A percentile compares a stretch with the other conserved stretches of the same genome.
phyloP scores from a whole-genome alignment of 35 echinoderm and acorn worm genomes.

The Lytechinus variegatus region DNA sequence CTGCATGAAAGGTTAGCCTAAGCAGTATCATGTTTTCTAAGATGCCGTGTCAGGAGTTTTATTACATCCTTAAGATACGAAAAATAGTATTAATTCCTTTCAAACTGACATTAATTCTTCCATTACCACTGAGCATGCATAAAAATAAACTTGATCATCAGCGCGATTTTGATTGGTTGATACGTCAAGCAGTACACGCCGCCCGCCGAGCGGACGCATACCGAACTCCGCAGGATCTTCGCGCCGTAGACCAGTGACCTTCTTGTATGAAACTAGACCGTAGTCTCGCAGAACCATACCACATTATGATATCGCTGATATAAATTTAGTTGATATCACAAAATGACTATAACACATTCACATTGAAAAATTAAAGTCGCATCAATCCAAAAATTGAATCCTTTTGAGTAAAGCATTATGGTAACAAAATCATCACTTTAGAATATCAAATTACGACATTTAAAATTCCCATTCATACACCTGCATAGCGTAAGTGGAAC shows the following conservation, averaged over 20 bases:
- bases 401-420: too few species aligned
- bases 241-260: conserved; percentile 38
- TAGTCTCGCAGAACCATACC: neutral
- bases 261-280: neutral
- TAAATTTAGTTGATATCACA: too few species aligned
- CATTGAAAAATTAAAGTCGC: too few species aligned
- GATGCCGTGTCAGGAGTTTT: neutral
- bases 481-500: too few species aligned
- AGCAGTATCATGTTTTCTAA: neutral
- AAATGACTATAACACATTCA: too few species aligned
- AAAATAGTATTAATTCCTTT: neutral
- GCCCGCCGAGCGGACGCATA: conserved; percentile 22
- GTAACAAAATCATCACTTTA: too few species aligned
- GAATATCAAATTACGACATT: too few species aligned
- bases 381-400: too few species aligned
- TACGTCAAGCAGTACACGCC: neutral
- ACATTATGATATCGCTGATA: too few species aligned
- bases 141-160: conserved; percentile 28
- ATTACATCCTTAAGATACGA: neutral
- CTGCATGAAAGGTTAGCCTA: neutral
- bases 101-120: neutral
- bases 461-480: too few species aligned
- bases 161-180: neutral
- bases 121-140: neutral
- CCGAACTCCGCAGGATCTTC: conserved; percentile 10